phyloP scores from a whole-genome alignment of 2,113 vertebrate genomes.

The Caloenas nicobarica region DNA sequence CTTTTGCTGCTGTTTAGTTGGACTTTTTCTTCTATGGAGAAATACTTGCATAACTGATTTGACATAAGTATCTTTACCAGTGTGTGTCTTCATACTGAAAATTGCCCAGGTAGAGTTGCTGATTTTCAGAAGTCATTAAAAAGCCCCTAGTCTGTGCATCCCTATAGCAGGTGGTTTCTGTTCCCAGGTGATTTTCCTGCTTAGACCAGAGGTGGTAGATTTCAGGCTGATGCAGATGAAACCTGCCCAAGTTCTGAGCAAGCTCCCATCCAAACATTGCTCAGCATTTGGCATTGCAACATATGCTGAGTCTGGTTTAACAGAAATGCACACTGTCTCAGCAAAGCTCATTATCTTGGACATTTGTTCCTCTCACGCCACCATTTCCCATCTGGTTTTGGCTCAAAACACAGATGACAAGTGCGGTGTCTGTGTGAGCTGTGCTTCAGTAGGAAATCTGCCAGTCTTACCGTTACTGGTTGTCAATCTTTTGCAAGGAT shows the following conservation, averaged over 20 bases:
- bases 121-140: neutral
- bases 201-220: neutral
- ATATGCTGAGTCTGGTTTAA: neutral
- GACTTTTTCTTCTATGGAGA: neutral
- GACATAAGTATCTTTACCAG: neutral
- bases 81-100: neutral
- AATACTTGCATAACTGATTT: neutral
- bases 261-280: neutral
- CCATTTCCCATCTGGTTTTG: neutral
- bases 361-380: neutral
- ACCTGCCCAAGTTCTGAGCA: neutral
- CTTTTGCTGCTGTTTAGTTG: neutral
- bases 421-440: neutral
- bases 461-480: neutral
- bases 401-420: neutral
- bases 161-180: neutral
- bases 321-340: neutral
- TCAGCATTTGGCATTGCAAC: neutral
- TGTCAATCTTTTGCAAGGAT: neutral
- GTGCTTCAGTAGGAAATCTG: neutral
- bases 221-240: neutral
- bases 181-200: neutral
- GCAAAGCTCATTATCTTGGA: neutral
- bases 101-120: neutral
- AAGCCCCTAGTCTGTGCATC: neutral